These are phyloP conservation scores for Spilarctia lutea DNA, from an alignment of 2,888 invertebrate species.

Conservation along the genomic window DNA sequence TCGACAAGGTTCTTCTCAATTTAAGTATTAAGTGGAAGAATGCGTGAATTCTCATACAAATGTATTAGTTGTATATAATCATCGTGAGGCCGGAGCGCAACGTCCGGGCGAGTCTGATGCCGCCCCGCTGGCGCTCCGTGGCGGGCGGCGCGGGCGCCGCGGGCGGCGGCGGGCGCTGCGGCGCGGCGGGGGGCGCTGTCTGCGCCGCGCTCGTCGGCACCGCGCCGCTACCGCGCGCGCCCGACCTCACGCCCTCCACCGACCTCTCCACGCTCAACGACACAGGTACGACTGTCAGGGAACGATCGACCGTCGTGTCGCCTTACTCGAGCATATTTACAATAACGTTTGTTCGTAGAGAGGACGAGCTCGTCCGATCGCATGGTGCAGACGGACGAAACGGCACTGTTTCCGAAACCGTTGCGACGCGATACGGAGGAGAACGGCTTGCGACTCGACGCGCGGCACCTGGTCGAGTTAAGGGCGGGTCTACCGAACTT, in stretches of 20 bases:
- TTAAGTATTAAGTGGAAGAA: neutral
- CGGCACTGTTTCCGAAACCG: slow-evolving; percentile 46
- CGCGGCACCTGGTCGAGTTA: slow-evolving; percentile 53
- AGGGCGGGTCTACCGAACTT: slow-evolving; percentile 52
- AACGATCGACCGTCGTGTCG: neutral
- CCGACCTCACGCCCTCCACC: slow-evolving; percentile 70
- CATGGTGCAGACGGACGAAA: slow-evolving; percentile 76
- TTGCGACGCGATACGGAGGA: slow-evolving; percentile 22
- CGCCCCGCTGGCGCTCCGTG: slow-evolving; percentile 65
- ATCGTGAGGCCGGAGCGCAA: slow-evolving; percentile 76
- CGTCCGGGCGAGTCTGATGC: slow-evolving; percentile 73
- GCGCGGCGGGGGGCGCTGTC: slow-evolving; percentile 67
- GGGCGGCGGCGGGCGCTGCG: slow-evolving; percentile 68
- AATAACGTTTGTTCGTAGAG: slow-evolving; percentile 53
- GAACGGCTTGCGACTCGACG: slow-evolving; percentile 57
- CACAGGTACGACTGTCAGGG: slow-evolving; percentile 43
- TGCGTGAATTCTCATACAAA: neutral
- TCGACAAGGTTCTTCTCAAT: too few relatives aligned
- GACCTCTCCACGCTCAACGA: slow-evolving; percentile 72
- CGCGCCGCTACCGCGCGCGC: slow-evolving; percentile 60
- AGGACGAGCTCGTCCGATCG: slow-evolving; percentile 67
- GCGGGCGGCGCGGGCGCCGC: slow-evolving; percentile 51
- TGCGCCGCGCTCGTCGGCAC: slow-evolving; percentile 67
- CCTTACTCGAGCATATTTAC: neutral
- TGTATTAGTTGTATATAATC: slow-evolving; percentile 73